Evolutionary conservation across 2,113 vertebrate species (phyloP).

Genomic region (Rhombomys opimus): DNA sequence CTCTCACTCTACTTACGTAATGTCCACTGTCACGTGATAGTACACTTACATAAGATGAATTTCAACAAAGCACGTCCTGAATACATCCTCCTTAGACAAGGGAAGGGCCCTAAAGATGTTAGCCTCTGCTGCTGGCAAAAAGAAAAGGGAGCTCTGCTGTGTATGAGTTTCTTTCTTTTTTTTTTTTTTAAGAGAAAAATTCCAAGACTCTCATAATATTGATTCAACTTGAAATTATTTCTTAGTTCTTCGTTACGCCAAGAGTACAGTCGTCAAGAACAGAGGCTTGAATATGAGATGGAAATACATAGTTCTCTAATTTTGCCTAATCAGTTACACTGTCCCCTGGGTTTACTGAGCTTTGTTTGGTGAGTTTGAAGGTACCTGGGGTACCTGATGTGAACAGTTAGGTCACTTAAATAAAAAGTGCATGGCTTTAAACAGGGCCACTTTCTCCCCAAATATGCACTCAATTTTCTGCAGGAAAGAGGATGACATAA

Average conservation of each 20-base stretch:
- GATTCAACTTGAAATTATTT: constrained; percentile 36
- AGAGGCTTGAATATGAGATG: neutral
- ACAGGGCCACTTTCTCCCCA: constrained; percentile 53
- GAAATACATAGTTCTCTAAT: neutral
- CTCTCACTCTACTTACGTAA: constrained; percentile 42
- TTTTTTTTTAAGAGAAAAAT: constrained; percentile 3
- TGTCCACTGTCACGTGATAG: neutral
- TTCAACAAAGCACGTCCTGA: constrained; percentile 56
- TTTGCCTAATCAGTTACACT: constrained; percentile 34
- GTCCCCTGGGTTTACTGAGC: constrained; percentile 32
- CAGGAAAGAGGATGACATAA: constrained; percentile 65
- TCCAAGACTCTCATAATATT: neutral
- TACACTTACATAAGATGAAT: constrained; percentile 54
- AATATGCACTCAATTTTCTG: constrained; percentile 67
- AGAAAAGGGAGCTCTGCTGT: neutral
- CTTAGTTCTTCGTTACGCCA: neutral
- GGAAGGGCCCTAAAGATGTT: neutral
- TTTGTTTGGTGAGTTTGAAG: constrained; percentile 33
- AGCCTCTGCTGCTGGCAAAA: neutral
- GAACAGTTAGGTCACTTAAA: constrained; percentile 48
- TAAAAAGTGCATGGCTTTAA: constrained; percentile 67
- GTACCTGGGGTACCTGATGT: constrained; percentile 50
- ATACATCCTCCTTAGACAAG: neutral
- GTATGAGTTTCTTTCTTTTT: constrained; percentile 16
- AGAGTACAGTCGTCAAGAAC: constrained; percentile 50